Evolutionary conservation across 30 jellyfish, hydroid and myxozoan species (phyloP).

Genomic region (Sanderia malayensis): DNA sequence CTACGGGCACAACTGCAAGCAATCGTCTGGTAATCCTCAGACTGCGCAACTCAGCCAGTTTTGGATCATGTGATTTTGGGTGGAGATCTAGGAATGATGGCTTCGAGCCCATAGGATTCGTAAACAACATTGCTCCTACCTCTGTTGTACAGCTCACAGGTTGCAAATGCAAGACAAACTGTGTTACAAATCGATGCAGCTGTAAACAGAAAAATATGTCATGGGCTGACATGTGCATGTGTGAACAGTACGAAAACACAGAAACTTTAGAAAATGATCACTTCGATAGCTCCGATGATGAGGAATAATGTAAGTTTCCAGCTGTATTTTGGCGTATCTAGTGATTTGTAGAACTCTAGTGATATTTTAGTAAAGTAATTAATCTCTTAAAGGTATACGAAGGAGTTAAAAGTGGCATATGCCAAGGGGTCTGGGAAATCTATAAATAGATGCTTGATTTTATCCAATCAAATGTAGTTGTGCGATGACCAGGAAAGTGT

Average conservation of each 20-base stretch:
- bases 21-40: conserved; percentile 22
- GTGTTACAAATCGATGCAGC: conserved; percentile 24
- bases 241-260: conserved; percentile 23
- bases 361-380: conserved; percentile 10
- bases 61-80: conserved; percentile 13
- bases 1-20: conserved; percentile 29
- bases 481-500: too few species aligned
- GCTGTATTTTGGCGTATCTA: conserved; percentile 25
- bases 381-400: conserved; percentile 2
- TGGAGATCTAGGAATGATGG: conserved; percentile 23
- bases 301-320: conserved; percentile 11
- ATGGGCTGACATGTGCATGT: conserved; percentile 25
- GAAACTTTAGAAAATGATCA: conserved; percentile 22
- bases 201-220: conserved; percentile 22
- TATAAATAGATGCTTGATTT: too few species aligned
- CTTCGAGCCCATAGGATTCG: conserved; percentile 29
- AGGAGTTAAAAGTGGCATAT: too few species aligned
- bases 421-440: too few species aligned
- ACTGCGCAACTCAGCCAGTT: conserved; percentile 21
- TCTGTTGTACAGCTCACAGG: conserved; percentile 25
- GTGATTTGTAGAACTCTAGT: conserved; percentile 9
- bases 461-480: too few species aligned
- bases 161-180: conserved; percentile 25
- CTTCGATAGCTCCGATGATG: conserved; percentile 27
- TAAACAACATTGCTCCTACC: conserved; percentile 29